Evolutionary conservation across 1,140 invertebrate genomes (phyloP), one percentile per base, ranked within the genome.

Genomic region (Drosophila sp.): DNA sequence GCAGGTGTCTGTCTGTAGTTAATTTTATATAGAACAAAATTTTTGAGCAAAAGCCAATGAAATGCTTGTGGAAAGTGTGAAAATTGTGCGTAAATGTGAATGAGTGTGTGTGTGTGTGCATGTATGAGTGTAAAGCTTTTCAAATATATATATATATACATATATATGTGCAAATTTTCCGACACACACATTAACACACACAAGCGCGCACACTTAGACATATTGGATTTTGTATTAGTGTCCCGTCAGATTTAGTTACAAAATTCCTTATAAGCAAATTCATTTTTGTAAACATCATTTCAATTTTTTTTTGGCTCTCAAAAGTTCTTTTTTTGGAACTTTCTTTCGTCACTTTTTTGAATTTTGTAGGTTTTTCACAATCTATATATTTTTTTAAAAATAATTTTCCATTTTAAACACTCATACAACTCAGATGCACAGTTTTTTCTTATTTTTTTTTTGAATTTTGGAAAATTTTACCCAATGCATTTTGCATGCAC

Each of bases 181-280:
- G 44, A 5, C 57, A 76, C 66, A 50, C 60, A 75, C 33, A 68
- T 17, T 17, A 17, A 17, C 66, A 70, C 60, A 71, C 58, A 58
- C 66, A 44, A 50, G 47, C 65, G 70, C 60, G 69, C 54, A 64
- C 25, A 66, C 35, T 55, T 10, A 50, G 38, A 55, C 1, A 40
- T 40, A 23, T 38, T 32, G 47, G 41, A 54, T 64, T 54, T 27
- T 61, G 70, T 67, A 76, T 60, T 76, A 60, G 72, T 78, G 40
- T 8, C 35, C 70, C 76, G 72, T 80, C 78, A 87, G 75, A 91
- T 91, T 91, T 79, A 76, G 83, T 91, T 91, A 91, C 90, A 91
- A 90, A 91, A 91, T 90, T 86, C 90, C 90, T 91, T 91, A 90
- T 91, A 91, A 91, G 90, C 68, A 70, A 82, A 85, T 91, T 38